Conservation (phyloP, 2,797 vertebrate genomes). For the Pogoniulus pusillus region DNA sequence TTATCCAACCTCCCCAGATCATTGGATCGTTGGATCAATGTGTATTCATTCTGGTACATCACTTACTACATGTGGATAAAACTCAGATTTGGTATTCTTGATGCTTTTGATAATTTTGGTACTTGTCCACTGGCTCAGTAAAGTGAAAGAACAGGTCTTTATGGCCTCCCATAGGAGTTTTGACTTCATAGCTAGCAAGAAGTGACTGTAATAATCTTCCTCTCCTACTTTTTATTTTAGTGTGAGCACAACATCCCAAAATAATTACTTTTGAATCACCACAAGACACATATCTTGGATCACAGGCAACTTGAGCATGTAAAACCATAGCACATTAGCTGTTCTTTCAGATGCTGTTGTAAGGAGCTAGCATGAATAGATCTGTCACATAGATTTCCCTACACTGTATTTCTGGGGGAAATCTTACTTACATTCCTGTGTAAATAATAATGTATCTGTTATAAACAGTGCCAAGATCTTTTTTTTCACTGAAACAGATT, state of each 20-base stretch:
- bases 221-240: background rate
- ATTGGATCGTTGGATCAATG: background rate
- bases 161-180: background rate
- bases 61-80: background rate
- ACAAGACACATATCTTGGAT: background rate
- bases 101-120: background rate
- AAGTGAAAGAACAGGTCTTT: background rate
- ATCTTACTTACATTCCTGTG: background rate
- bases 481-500: background rate
- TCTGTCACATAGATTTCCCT: background rate
- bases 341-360: background rate
- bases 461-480: background rate
- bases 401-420: background rate
- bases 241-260: background rate
- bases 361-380: background rate
- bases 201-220: background rate
- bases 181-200: background rate
- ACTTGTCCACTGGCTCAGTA: background rate
- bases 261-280: background rate
- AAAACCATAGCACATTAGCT: background rate
- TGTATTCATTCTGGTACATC: background rate
- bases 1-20: background rate
- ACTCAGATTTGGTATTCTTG: background rate
- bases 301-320: background rate
- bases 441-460: background rate